Conservation (phyloP, 2,113 vertebrate species). For the Noturus placidus region DNA sequence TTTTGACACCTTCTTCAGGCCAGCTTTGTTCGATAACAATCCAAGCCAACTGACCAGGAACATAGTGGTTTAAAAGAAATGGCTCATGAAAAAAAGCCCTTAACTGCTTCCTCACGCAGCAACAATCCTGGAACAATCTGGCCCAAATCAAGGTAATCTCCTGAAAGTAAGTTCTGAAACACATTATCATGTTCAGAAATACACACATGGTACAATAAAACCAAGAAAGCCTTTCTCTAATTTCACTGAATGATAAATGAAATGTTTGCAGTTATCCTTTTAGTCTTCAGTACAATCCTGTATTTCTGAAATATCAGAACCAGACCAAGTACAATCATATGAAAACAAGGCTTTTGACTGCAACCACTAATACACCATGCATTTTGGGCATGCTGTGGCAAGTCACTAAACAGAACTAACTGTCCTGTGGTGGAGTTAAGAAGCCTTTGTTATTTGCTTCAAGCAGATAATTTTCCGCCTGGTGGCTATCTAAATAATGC, state of each 20-base stretch:
- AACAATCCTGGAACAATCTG: slow-evolving; percentile 59
- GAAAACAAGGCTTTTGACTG: slow-evolving; percentile 34
- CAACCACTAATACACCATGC: background rate
- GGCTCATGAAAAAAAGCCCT: slow-evolving; percentile 71
- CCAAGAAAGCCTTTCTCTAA: slow-evolving; percentile 11
- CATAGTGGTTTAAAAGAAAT: slow-evolving; percentile 58
- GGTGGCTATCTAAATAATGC: slow-evolving; percentile 63
- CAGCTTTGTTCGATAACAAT: slow-evolving; percentile 56
- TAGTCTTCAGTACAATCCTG: background rate
- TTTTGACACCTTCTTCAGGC: slow-evolving; percentile 68
- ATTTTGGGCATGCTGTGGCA: slow-evolving; percentile 34
- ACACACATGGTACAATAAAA: slow-evolving; percentile 7
- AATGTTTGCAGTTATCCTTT: slow-evolving; percentile 5
- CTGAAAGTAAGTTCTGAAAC: slow-evolving; percentile 62
- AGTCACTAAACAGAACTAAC: slow-evolving; percentile 41
- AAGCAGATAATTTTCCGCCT: slow-evolving; percentile 58
- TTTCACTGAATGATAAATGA: background rate
- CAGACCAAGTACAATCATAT: slow-evolving; percentile 9
- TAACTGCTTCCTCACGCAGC: slow-evolving; percentile 56
- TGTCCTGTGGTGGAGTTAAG: slow-evolving; percentile 42
- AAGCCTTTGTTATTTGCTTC: slow-evolving; percentile 50
- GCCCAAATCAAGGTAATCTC: slow-evolving; percentile 67
- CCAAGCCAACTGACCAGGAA: slow-evolving; percentile 42
- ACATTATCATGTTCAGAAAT: slow-evolving; percentile 22
- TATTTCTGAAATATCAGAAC: slow-evolving; percentile 10